These are phyloP conservation scores for Noctua fimbriata DNA, from an alignment of 2,888 invertebrate genomes.

Conservation along the genomic window DNA sequence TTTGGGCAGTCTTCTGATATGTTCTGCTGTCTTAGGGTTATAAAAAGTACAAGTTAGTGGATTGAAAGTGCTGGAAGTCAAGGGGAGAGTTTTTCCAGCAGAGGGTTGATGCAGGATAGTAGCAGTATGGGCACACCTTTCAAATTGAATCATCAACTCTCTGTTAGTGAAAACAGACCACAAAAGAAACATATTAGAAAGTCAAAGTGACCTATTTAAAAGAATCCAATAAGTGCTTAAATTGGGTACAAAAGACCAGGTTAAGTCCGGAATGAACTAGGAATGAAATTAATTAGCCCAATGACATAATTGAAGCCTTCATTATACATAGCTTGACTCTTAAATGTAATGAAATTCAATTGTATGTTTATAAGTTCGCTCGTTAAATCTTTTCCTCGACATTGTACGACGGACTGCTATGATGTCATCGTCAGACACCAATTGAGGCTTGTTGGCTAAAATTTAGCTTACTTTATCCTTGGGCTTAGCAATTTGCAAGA, in stretches of 20 bases:
- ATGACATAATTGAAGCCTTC: conserved; percentile 45
- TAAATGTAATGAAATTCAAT: conserved; percentile 31
- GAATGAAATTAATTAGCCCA: conserved; percentile 20
- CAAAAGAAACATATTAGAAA: conserved; percentile 30
- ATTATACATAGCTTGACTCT: conserved; percentile 23
- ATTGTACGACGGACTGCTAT: conserved; percentile 65
- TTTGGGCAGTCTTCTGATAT: neutral
- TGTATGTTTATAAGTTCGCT: conserved; percentile 49
- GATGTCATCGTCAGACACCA: conserved; percentile 76
- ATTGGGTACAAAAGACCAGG: conserved; percentile 18
- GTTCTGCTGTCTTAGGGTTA: neutral
- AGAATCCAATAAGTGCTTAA: conserved; percentile 36
- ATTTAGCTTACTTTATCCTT: conserved; percentile 59
- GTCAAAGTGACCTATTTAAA: conserved; percentile 40
- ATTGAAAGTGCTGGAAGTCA: neutral
- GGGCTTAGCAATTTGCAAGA: conserved; percentile 50
- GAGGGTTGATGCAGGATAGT: neutral
- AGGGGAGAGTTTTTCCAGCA: neutral
- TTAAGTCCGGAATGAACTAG: neutral
- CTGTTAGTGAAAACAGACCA: neutral
- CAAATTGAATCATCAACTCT: neutral
- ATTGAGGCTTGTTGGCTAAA: conserved; percentile 69
- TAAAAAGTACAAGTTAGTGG: neutral
- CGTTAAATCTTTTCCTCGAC: conserved; percentile 62
- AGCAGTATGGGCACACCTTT: neutral